Evolutionary conservation across 2,113 vertebrate genomes (phyloP).

Genomic region (Diadophis punctatus): DNA sequence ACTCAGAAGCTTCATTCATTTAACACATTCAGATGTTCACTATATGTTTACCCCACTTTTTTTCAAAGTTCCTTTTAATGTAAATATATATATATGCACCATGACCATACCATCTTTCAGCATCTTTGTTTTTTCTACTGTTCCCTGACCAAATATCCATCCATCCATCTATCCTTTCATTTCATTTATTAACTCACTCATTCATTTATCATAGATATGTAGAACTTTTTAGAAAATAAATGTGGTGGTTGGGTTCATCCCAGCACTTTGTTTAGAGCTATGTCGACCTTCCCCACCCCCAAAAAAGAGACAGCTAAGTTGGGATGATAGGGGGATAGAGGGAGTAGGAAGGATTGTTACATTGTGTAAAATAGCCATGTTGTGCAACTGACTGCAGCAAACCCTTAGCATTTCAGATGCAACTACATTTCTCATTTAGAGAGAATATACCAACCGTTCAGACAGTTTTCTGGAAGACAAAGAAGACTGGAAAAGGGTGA

Average conservation of each 20-base stretch:
- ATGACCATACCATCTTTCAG: not conserved
- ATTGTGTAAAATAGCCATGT: not conserved
- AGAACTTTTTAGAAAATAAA: not conserved
- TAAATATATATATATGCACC: not conserved
- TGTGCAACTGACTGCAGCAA: not conserved
- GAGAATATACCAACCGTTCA: not conserved
- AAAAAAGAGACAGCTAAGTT: not conserved
- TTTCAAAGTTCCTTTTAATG: not conserved
- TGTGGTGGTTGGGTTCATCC: not conserved
- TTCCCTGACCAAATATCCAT: not conserved
- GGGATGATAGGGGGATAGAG: not conserved
- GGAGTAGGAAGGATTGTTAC: not conserved
- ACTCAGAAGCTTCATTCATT: not conserved
- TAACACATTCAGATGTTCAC: too few species aligned
- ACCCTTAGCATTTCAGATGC: not conserved
- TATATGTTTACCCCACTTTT: not conserved
- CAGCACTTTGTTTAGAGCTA: not conserved
- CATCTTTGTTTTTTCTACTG: not conserved
- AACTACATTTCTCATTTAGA: not conserved
- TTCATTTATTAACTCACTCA: too few species aligned
- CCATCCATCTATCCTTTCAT: not conserved
- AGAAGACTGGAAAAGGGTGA: not conserved
- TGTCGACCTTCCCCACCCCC: not conserved
- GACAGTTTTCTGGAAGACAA: not conserved
- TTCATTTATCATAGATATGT: not conserved